phyloP scores from a whole-genome alignment of 30 jellyfish, hydroid and myxozoan genomes.

The Pseudorhiza aurosa region DNA sequence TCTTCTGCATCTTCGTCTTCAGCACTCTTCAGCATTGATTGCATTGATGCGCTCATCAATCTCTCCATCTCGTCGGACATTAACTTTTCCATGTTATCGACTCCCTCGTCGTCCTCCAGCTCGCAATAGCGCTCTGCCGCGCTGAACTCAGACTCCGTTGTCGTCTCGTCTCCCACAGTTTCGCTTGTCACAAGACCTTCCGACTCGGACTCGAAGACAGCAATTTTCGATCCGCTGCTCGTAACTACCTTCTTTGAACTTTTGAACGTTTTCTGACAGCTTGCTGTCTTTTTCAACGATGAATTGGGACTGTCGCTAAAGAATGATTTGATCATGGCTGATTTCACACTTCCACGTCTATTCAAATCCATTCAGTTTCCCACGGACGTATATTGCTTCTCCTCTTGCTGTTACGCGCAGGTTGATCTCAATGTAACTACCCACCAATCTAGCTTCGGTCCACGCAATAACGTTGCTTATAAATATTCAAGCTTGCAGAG shows the following conservation, averaged over 20 bases:
- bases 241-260: slow-evolving; percentile 65
- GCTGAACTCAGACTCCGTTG: slow-evolving; percentile 50
- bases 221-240: slow-evolving; percentile 66
- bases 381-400: too few relatives aligned
- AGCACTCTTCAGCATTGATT: not conserved
- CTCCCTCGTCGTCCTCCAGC: slow-evolving; percentile 52
- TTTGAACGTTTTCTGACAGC: slow-evolving; percentile 36
- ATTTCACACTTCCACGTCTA: slow-evolving; percentile 56
- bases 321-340: slow-evolving; percentile 58
- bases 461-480: not conserved
- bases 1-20: slow-evolving; percentile 30
- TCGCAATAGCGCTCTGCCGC: slow-evolving; percentile 65
- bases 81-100: slow-evolving; percentile 10
- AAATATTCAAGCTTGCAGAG: not conserved
- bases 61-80: slow-evolving; percentile 35
- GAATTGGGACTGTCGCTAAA: slow-evolving; percentile 17
- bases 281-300: slow-evolving; percentile 18
- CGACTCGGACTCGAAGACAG: slow-evolving; percentile 58
- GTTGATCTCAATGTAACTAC: not conserved
- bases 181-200: slow-evolving; percentile 58
- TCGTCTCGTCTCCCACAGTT: slow-evolving; percentile 64
- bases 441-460: not conserved
- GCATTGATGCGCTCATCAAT: slow-evolving; percentile 40
- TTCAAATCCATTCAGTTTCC: slow-evolving; percentile 27
- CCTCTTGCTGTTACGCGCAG: too few relatives aligned